phyloP scores from a whole-genome alignment of 1,140 invertebrate genomes.

The Hylaeus anthracinus region DNA sequence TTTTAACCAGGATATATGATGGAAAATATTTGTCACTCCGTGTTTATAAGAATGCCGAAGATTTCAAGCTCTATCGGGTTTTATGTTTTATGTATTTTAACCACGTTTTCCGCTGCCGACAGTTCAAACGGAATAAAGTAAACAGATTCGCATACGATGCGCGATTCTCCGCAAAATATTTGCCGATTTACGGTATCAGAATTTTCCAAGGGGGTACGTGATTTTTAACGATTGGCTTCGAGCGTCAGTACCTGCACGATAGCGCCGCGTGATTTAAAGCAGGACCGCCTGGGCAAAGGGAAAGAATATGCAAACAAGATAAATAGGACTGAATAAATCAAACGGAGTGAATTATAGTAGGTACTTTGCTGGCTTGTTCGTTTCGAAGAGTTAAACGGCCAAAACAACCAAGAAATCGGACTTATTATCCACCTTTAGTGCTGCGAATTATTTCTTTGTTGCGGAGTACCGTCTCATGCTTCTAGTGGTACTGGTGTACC shows the following conservation, averaged over 20 bases:
- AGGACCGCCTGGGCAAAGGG: background rate
- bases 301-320: constrained; percentile 56
- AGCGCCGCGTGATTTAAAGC: constrained; percentile 39
- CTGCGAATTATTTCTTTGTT: constrained; percentile 42
- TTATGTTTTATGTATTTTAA: background rate
- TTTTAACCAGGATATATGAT: no score
- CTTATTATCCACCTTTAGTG: constrained; percentile 49
- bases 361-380: constrained; percentile 45
- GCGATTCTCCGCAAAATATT: background rate
- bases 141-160: background rate
- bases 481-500: background rate
- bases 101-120: no score
- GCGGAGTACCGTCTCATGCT: background rate
- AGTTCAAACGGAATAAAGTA: background rate
- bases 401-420: constrained; percentile 41
- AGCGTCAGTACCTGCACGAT: constrained; percentile 35
- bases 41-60: background rate
- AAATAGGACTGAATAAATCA: constrained; percentile 59
- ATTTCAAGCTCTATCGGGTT: background rate
- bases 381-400: constrained; percentile 39
- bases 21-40: no score
- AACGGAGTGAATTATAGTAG: constrained; percentile 56
- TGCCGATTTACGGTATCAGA: constrained; percentile 11
- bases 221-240: constrained; percentile 10
- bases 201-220: background rate